Base-by-base conservation (phyloP, 2,888 invertebrate genomes). In the Epicampocera succincta region DNA sequence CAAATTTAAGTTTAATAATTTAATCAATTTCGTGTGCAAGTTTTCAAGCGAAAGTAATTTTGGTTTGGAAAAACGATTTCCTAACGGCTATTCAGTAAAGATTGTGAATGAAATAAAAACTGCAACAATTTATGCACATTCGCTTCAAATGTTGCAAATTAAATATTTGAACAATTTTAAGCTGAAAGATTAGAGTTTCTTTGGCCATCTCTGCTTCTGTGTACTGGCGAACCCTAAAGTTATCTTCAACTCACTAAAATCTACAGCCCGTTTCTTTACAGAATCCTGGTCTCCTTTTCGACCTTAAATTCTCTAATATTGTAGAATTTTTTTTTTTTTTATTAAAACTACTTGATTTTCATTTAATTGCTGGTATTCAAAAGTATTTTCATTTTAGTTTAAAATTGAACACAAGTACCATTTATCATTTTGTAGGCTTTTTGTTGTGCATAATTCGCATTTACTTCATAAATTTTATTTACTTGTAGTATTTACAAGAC, bases 1-100 rank as follows among this genome's bases (percentile, higher is more conserved):
- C 69, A 77, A 13, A 60, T 71, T 76, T 61, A 38, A 25, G 8
- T 54, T 77, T 63, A 54, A 77, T 77, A 61, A 69, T 46, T 76
- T 42, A 68, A 52, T 68, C 25, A 75, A 44, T 33, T 60, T 60
- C 44, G 8, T 8, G 8, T 8, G 8, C 1, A 25, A 33, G 33
- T 4, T 21, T 44, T 72, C 17, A 17, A 66, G 66, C 58, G 50
- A 66, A 61, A 19, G 50, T 54, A 12, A 46, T 15, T 44, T 38
- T 4, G 9, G 33, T 33, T 33, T 9, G 9, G n/a, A 75, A 50
- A 68, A 33, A 25, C 3, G 60, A 52, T 29, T 38, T n/a, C n/a
- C 6, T n/a, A 44, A 42, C 60, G 56, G 52, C 8, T 33, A 8
- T 33, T 60, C 6, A 60, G 29, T 19, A 38, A 21, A 50, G 58